A percentile compares a stretch with the other conserved stretches of the same genome.
phyloP scores from a whole-genome alignment of 2,888 invertebrate genomes.

The Frankliniella intonsa region DNA sequence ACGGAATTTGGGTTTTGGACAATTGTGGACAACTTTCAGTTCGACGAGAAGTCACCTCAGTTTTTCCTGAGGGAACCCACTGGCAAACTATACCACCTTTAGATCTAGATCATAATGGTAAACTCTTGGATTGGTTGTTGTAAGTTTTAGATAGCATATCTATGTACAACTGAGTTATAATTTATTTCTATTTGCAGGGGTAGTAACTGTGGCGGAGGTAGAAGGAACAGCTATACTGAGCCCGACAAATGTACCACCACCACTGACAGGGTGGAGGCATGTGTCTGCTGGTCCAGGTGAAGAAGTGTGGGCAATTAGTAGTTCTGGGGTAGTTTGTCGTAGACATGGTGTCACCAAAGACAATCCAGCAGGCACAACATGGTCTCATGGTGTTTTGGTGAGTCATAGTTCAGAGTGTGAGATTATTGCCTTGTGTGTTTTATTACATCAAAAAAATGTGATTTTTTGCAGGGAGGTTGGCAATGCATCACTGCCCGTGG shows the following conservation, averaged over 20 bases:
- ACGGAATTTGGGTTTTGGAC: slow-evolving; percentile 78
- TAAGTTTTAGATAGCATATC: slow-evolving; percentile 30
- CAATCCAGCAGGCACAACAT: slow-evolving; percentile 70
- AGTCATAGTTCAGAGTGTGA: slow-evolving; percentile 39
- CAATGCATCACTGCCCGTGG: slow-evolving; percentile 47
- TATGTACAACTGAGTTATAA: not conserved
- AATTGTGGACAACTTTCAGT: slow-evolving; percentile 67
- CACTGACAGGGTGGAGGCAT: slow-evolving; percentile 57
- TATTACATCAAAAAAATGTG: not conserved
- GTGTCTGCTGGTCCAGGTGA: slow-evolving; percentile 59
- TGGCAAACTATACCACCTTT: slow-evolving; percentile 68
- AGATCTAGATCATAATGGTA: slow-evolving; percentile 34
- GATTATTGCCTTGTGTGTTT: no score
- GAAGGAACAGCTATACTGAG: not conserved
- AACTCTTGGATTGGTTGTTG: not conserved
- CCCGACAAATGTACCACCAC: slow-evolving; percentile 22
- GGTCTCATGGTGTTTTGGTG: slow-evolving; percentile 66
- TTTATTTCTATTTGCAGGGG: not conserved
- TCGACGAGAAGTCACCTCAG: slow-evolving; percentile 68
- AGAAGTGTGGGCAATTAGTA: slow-evolving; percentile 73
- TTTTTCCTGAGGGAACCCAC: slow-evolving; percentile 76
- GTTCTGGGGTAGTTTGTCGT: slow-evolving; percentile 63
- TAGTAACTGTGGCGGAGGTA: not conserved
- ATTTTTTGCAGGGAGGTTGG: slow-evolving; percentile 53
- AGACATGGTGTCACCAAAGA: slow-evolving; percentile 68